These are phyloP conservation scores for Aramus guarauna DNA, from an alignment of 2,113 vertebrate species.

Conservation along the genomic window DNA sequence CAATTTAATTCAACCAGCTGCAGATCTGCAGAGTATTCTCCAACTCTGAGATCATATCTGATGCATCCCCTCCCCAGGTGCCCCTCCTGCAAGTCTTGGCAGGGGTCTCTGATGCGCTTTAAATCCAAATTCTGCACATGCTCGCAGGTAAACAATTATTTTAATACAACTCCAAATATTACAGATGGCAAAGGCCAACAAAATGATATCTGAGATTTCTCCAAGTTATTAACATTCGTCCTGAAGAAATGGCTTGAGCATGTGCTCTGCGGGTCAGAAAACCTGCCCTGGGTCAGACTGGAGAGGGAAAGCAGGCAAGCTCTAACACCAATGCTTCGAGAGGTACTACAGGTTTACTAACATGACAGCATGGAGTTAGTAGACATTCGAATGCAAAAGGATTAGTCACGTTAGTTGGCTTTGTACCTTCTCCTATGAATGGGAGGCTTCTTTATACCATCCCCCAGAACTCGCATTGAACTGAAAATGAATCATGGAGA, in stretches of 20 bases:
- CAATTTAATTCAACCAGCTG: neutral
- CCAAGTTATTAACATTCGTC: neutral
- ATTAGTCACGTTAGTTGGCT: constrained; percentile 68
- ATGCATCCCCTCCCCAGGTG: neutral
- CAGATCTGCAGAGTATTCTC: neutral
- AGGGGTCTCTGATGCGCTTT: neutral
- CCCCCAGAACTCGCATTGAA: constrained; percentile 83
- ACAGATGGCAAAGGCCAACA: neutral
- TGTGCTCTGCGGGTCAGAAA: neutral
- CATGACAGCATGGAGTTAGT: constrained; percentile 66
- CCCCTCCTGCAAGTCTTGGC: neutral
- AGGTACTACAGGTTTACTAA: neutral
- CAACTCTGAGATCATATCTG: neutral
- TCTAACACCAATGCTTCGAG: neutral
- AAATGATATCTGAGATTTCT: neutral
- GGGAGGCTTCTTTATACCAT: constrained; percentile 85
- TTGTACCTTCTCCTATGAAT: constrained; percentile 97
- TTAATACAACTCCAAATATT: neutral
- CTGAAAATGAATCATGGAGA: constrained; percentile 86
- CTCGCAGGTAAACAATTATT: neutral
- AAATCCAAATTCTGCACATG: neutral
- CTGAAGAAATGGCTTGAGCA: neutral
- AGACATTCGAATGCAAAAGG: constrained; percentile 49
- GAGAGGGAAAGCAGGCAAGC: neutral
- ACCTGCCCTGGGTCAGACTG: neutral